These are phyloP conservation scores for Drosophila tristis DNA, from an alignment of 1,140 invertebrate genomes.

Conservation along the genomic window DNA sequence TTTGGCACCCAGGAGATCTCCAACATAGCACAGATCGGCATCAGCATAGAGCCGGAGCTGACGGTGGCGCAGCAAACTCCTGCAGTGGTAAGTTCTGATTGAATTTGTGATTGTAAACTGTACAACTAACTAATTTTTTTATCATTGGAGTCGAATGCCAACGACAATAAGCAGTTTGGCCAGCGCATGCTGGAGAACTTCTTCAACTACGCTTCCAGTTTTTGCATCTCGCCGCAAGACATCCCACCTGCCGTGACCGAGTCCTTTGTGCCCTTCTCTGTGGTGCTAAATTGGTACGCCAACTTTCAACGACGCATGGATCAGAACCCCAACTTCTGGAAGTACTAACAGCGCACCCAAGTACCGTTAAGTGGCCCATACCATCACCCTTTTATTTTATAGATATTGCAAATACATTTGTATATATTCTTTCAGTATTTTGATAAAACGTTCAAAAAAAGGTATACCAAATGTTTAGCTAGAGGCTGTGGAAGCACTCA, in stretches of 20 bases:
- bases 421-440: constrained; percentile 25
- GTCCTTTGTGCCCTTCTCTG: constrained; percentile 93
- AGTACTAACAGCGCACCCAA: constrained; percentile 78
- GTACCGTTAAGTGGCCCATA: too few species aligned
- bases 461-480: background rate
- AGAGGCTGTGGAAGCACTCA: background rate
- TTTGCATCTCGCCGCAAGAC: constrained; percentile 91
- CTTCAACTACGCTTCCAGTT: constrained; percentile 96
- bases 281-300: constrained; percentile 96
- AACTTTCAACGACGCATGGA: constrained; percentile 95
- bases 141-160: constrained; percentile 70
- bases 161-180: constrained; percentile 91
- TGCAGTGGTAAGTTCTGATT: constrained; percentile 84
- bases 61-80: constrained; percentile 87
- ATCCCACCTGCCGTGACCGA: constrained; percentile 92
- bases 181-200: constrained; percentile 97
- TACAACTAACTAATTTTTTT: background rate
- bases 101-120: background rate
- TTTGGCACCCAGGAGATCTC: constrained; percentile 90
- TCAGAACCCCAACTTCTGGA: constrained; percentile 98
- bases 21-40: constrained; percentile 97
- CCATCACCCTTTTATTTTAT: constrained; percentile 5
- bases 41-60: constrained; percentile 93
- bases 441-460: background rate
- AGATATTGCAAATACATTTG: constrained; percentile 38